These are phyloP conservation scores for Scelioninae gen. 1 DNA, from an alignment of 2,888 invertebrate species.

Conservation along the genomic window DNA sequence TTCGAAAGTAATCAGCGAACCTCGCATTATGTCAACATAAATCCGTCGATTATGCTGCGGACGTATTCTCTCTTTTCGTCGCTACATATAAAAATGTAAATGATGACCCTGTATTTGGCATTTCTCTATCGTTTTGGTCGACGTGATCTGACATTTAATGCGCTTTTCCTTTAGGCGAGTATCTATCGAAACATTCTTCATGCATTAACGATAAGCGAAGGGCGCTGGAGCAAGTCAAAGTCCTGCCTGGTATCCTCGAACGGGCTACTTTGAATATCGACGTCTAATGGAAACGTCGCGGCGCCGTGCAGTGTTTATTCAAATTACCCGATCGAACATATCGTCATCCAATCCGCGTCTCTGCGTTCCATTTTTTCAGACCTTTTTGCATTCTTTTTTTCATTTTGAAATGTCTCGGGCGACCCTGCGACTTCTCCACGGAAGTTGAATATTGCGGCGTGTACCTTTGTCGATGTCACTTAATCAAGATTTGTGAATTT, in stretches of 20 bases:
- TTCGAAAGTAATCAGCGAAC: constrained; percentile 49
- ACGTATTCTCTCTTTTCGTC: constrained; percentile 58
- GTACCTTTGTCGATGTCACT: constrained; percentile 35
- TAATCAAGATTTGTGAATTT: constrained; percentile 44
- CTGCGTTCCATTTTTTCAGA: not conserved
- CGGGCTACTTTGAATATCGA: constrained; percentile 77
- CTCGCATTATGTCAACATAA: constrained; percentile 57
- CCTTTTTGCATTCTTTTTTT: constrained; percentile 16
- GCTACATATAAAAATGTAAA: constrained; percentile 68
- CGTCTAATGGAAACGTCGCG: no score
- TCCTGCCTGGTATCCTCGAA: constrained; percentile 63
- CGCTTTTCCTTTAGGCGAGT: constrained; percentile 61
- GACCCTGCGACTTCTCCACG: not conserved
- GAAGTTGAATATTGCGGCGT: constrained; percentile 25
- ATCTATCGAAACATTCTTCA: constrained; percentile 69
- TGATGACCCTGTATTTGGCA: constrained; percentile 58
- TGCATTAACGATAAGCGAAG: constrained; percentile 68
- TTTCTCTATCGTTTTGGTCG: constrained; percentile 62
- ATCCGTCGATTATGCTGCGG: constrained; percentile 58
- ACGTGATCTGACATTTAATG: constrained; percentile 68
- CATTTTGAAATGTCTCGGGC: constrained; percentile 2
- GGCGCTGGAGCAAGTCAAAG: constrained; percentile 65
- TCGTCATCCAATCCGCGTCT: constrained; percentile 46
- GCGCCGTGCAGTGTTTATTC: constrained; percentile 77
- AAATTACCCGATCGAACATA: constrained; percentile 74